Percentiles rank a stretch among this genome's conserved stretches.
Evolutionary conservation across 1,140 invertebrate species (phyloP).

Genomic region (Chelonus insularis): DNA sequence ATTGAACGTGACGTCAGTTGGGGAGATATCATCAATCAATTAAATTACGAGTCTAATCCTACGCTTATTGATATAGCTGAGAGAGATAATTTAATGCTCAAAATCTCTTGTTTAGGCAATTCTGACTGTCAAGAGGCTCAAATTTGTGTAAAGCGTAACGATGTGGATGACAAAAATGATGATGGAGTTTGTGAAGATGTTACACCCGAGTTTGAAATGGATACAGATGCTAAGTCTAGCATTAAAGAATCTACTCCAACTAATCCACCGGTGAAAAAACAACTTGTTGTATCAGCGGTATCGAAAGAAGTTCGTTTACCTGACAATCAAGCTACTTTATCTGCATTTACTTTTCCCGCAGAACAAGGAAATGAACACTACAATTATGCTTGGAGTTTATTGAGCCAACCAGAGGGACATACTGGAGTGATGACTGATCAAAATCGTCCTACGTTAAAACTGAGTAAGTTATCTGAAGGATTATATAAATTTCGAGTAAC

Average conservation of each 20-base stretch:
- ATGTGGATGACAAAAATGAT: conserved; percentile 9
- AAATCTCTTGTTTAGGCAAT: conserved; percentile 15
- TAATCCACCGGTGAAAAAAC: conserved; percentile 61
- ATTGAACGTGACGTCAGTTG: conserved; percentile 61
- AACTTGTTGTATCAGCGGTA: conserved; percentile 76
- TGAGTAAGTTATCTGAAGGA: conserved; percentile 80
- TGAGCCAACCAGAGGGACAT: conserved; percentile 79
- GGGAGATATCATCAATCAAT: conserved; percentile 58
- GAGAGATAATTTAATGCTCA: background rate
- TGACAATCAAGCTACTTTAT: conserved; percentile 67
- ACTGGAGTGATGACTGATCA: conserved; percentile 82
- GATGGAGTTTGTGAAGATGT: conserved; percentile 11
- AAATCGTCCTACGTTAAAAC: conserved; percentile 76
- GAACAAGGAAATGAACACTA: conserved; percentile 75
- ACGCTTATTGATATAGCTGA: conserved; percentile 11
- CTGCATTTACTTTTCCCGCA: conserved; percentile 78
- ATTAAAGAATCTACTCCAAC: conserved; percentile 36
- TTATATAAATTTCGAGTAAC: conserved; percentile 86
- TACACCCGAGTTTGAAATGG: conserved; percentile 46
- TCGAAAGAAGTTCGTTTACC: conserved; percentile 67
- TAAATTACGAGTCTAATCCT: conserved; percentile 39
- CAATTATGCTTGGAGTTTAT: conserved; percentile 85
- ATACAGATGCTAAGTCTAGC: conserved; percentile 49
- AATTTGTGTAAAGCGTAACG: conserved; percentile 26
- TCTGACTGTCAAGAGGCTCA: conserved; percentile 30